Base-by-base conservation (phyloP, 1,140 invertebrate species). In the Pygmarrhopalites habei region DNA sequence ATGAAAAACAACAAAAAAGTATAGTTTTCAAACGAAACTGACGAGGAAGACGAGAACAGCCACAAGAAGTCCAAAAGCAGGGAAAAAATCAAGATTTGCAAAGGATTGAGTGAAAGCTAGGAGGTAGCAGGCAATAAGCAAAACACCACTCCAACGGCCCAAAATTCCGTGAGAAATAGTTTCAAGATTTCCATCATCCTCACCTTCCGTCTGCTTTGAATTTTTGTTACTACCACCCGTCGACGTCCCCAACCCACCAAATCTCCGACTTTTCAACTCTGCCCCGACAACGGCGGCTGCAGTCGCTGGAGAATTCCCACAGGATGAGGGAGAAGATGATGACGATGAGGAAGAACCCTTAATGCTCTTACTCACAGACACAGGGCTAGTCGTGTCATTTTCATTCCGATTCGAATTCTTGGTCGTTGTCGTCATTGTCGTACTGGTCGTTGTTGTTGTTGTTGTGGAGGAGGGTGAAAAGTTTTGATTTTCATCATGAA, bases 121-220 rank as follows among this genome's bases (percentile, higher is more conserved):
- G n/a, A 70, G 55, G 44, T 70, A 70, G 55, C 65, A 70, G 62
- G 69, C 65, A 67, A 67, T 28, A 43, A 70, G 58, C 30, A 70
- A 52, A 39, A 70, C 17, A 35, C 62, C 60, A 66, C 58, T 70
- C 69, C 65, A 67, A n/a, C 61, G 46, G 29, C 28, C 30, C 58
- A 59, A 35, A 7, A 15, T 7, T 35, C 32, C 32, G 15, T 7
- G 15, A 35, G 32, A 35, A n/a, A n/a, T n/a, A 47, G 7, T 7
- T 19, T 47, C 23, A 25, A n/a, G 17, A 47, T 10, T 7, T 19
- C 19, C 32, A 35, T 19, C 44, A 47, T 10, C 17, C 44, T 47
- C 32, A 35, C 44, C 44, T 47, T 25, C 44, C 4, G 44, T 5
- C n/a, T 47, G 5, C 19, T 5, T 5, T 47, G 7, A 5, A n/a